These are phyloP conservation scores for Oligia latruncula DNA, from an alignment of 2,888 invertebrate species.

Conservation along the genomic window DNA sequence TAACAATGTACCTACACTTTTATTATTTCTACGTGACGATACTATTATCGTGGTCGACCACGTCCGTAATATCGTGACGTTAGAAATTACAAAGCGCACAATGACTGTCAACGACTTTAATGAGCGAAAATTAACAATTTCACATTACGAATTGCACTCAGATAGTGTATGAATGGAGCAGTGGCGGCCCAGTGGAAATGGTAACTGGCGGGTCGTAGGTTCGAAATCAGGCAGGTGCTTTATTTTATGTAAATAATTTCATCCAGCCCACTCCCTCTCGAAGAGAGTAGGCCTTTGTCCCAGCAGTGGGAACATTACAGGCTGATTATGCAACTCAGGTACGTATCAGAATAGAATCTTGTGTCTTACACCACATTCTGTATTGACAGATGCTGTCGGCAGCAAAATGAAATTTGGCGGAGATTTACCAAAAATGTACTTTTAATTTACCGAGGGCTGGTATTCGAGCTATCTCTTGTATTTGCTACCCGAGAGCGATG, in stretches of 20 bases:
- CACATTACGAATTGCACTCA: not conserved
- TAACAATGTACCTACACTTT: not conserved
- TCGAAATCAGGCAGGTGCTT: too few relatives aligned
- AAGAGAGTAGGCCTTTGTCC: too few relatives aligned
- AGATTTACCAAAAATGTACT: constrained; percentile 56
- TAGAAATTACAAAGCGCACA: not conserved
- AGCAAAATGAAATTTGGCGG: constrained; percentile 49
- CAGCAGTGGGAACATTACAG: too few relatives aligned
- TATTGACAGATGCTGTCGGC: constrained; percentile 49
- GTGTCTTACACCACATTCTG: constrained; percentile 21
- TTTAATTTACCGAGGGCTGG: constrained; percentile 53
- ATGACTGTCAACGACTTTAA: not conserved
- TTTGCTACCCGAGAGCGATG: constrained; percentile 45
- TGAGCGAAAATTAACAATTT: not conserved
- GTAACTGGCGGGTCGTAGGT: too few relatives aligned
- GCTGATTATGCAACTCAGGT: not conserved
- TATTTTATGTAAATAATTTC: too few relatives aligned
- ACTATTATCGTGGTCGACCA: not conserved
- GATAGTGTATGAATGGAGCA: too few relatives aligned
- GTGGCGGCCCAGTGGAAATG: too few relatives aligned
- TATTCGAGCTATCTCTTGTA: constrained; percentile 40
- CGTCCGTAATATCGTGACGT: not conserved
- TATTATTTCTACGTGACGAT: not conserved
- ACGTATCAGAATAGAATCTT: constrained; percentile 1
- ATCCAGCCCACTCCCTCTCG: too few relatives aligned